Conservation (phyloP, 2,797 vertebrate species). For the Hylomyscus alleni region DNA sequence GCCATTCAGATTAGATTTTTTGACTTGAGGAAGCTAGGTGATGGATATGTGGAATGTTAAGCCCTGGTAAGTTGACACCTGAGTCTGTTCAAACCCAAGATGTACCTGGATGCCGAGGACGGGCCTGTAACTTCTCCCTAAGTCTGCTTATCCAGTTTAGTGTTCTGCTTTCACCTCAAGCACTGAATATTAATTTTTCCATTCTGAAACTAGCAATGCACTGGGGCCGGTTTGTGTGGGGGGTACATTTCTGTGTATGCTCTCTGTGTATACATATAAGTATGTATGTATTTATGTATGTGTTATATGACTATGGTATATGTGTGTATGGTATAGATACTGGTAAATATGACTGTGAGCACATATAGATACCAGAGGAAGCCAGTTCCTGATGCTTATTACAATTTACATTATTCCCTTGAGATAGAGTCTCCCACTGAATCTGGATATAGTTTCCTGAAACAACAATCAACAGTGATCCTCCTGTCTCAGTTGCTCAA, state of each 20-base stretch:
- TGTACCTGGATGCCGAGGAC: not conserved
- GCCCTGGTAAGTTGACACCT: not conserved
- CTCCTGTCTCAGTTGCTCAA: not conserved
- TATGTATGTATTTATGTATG: not conserved
- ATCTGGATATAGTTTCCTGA: not conserved
- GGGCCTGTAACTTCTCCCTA: not conserved
- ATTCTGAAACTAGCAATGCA: not conserved
- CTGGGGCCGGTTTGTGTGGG: not conserved
- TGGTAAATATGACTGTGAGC: not conserved
- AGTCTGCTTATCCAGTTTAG: not conserved
- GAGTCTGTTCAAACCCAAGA: not conserved
- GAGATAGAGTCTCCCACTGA: not conserved
- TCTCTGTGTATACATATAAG: not conserved
- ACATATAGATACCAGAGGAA: not conserved
- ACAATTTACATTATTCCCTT: not conserved
- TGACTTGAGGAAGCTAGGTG: not conserved
- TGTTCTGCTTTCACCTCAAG: too few relatives aligned
- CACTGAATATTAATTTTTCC: not conserved
- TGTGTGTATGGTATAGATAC: not conserved
- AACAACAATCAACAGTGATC: not conserved
- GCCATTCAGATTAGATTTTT: conserved; percentile 56
- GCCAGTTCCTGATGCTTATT: not conserved
- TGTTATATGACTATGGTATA: not conserved
- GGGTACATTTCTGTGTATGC: not conserved
- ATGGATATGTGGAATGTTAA: not conserved